A percentile compares a stretch with the other conserved stretches of the same genome.
Evolutionary conservation across 2,113 vertebrate species (phyloP).

Genomic region (Megaceryle torquata): DNA sequence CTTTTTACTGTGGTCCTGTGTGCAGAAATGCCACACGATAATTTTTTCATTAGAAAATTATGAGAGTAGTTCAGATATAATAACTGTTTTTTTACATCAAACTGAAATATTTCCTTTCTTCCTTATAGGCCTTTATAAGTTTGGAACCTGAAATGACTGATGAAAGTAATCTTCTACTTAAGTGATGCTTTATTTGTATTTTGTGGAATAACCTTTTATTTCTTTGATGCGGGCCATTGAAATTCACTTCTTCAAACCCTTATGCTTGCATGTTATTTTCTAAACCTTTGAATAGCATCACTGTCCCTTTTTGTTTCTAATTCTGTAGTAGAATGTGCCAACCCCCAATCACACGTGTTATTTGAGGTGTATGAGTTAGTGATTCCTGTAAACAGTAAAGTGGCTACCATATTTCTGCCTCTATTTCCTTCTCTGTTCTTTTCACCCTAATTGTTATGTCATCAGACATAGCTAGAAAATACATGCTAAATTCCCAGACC

Average conservation of each 20-base stretch:
- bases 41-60: background rate
- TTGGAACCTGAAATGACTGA: background rate
- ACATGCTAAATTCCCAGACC: background rate
- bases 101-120: background rate
- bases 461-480: background rate
- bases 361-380: background rate
- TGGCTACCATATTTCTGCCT: background rate
- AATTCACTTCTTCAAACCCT: background rate
- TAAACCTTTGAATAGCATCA: background rate
- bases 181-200: background rate
- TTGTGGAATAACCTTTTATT: background rate
- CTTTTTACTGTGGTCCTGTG: background rate
- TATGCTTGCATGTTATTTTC: constrained; percentile 18
- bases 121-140: background rate
- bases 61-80: background rate
- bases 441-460: background rate
- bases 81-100: background rate
- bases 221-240: background rate
- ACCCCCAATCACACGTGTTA: background rate
- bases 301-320: constrained; percentile 18
- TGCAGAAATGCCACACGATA: background rate
- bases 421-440: background rate
- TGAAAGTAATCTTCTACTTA: background rate
- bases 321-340: background rate
- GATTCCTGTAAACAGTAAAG: background rate